Percentiles rank a stretch among this genome's conserved stretches.
These are phyloP conservation scores for Notospermus geniculatus DNA, from an alignment of 1,140 invertebrate genomes.

Conservation along the genomic window DNA sequence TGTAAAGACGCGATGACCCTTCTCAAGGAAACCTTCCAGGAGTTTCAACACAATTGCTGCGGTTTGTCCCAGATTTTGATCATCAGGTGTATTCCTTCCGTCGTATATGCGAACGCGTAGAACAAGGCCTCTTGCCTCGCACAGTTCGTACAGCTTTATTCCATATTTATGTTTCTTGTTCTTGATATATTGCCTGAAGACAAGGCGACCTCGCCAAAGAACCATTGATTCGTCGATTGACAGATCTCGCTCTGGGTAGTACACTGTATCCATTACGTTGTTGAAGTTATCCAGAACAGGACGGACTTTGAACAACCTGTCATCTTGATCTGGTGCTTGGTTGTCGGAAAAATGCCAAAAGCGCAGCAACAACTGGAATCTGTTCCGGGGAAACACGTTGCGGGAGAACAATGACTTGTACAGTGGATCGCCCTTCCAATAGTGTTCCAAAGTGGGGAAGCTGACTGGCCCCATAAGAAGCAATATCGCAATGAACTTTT, in stretches of 20 bases:
- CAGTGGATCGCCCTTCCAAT: too few relatives aligned
- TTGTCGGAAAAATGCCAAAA: slow-evolving; percentile 12
- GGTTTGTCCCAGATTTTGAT: neutral
- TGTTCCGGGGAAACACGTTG: too few relatives aligned
- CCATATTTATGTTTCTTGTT: slow-evolving; percentile 13
- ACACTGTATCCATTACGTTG: neutral
- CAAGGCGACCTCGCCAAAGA: slow-evolving; percentile 6
- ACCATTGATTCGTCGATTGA: slow-evolving; percentile 12
- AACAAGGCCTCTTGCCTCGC: slow-evolving; percentile 4
- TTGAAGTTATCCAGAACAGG: neutral
- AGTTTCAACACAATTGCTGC: neutral
- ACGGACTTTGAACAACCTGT: neutral
- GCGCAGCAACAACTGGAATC: slow-evolving; percentile 7
- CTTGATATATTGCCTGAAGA: slow-evolving; percentile 13
- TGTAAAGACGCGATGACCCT: neutral
- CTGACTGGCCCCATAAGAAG: too few relatives aligned
- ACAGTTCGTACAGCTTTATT: slow-evolving; percentile 7
- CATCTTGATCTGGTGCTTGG: neutral
- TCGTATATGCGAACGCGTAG: neutral
- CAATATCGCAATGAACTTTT: too few relatives aligned
- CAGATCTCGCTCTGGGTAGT: neutral
- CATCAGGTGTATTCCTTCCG: neutral
- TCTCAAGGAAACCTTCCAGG: neutral
- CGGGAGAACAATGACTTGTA: too few relatives aligned
- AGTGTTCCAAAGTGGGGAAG: too few relatives aligned